Evolutionary conservation across 1,140 invertebrate genomes (phyloP).

Genomic region (Eumaeus atala): DNA sequence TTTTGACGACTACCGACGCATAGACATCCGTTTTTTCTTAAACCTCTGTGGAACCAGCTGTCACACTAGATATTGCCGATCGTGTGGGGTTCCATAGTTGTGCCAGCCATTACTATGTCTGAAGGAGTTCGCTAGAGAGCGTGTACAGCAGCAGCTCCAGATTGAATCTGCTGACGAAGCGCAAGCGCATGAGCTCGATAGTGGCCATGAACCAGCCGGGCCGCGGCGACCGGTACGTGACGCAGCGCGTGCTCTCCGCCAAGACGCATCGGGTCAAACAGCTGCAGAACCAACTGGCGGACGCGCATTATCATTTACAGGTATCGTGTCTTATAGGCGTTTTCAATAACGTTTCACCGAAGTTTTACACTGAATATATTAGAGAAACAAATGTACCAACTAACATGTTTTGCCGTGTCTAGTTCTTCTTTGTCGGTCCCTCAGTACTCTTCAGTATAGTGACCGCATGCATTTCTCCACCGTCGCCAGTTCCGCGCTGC

Average conservation of each 20-base stretch:
- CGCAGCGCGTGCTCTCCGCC: slow-evolving; percentile 83
- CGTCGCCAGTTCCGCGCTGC: too few species aligned
- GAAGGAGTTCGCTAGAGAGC: slow-evolving; percentile 54
- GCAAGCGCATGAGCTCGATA: slow-evolving; percentile 59
- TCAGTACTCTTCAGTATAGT: too few species aligned
- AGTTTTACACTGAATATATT: too few species aligned
- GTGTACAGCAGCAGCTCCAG: slow-evolving; percentile 65
- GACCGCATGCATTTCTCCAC: too few species aligned
- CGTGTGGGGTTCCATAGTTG: too few species aligned
- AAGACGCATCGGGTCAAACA: slow-evolving; percentile 83
- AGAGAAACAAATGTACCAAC: not conserved
- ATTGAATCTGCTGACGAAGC: slow-evolving; percentile 51
- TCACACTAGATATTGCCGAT: too few species aligned
- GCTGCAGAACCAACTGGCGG: slow-evolving; percentile 85
- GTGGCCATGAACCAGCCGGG: slow-evolving; percentile 39
- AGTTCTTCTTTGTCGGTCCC: too few species aligned
- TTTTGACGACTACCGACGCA: too few species aligned
- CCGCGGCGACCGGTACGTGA: slow-evolving; percentile 72
- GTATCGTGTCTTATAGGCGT: slow-evolving; percentile 42
- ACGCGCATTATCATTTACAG: slow-evolving; percentile 85
- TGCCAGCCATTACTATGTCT: slow-evolving; percentile 14
- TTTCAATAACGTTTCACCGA: too few species aligned
- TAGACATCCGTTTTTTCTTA: too few species aligned
- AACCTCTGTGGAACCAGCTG: too few species aligned
- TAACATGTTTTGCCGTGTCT: too few species aligned